Base-by-base conservation (phyloP, 1,140 invertebrate species). In the Brachionus koreanus region DNA sequence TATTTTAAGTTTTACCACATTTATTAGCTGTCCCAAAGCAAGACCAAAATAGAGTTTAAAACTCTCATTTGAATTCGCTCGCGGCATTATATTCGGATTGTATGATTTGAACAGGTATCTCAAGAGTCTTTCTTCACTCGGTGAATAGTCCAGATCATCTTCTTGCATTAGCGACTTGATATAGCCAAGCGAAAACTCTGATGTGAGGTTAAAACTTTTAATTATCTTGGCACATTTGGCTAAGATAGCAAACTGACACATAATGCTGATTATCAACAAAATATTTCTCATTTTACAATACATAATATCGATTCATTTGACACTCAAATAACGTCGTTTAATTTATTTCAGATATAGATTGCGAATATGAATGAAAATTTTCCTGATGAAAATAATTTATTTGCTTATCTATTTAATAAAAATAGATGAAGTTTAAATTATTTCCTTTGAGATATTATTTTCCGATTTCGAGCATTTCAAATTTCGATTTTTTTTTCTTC, bases 81-180 rank as follows among this genome's bases (percentile, higher is more conserved):
- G 13, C 19, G 79, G 79, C 57, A 65, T 35, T 33, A 82, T 82
- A 35, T 52, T 52, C 16, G 79, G 79, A 52, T 82, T 82, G 37
- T 82, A 82, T 3, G 49, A 25, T 52, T 82, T 65, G 19, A 82
- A 69, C 57, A 82, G 19, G 7, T 82, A 65, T 33, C 35, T 69
- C 29, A 82, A 37, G 10, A 82, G 57, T 46, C 49, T 46, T 65
- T 82, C 79, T 69, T 82, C 79, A n/a, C 49, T 79, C 10, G 76
- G 49, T 5, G 76, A 74, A 74, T 74, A 74, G 4, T 13, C 42
- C 1, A 46, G 0, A 25, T 74, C 39, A 46, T 74, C 42, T 12
- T 74, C 6, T 9, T 39, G 16, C n/a, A 74, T 43, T 74, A 57
- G 49, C 49, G 49, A 57, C 49, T 74, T 74, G 5, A 46, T 4